phyloP scores from a whole-genome alignment of 2,113 vertebrate genomes.

The Stegastes partitus region DNA sequence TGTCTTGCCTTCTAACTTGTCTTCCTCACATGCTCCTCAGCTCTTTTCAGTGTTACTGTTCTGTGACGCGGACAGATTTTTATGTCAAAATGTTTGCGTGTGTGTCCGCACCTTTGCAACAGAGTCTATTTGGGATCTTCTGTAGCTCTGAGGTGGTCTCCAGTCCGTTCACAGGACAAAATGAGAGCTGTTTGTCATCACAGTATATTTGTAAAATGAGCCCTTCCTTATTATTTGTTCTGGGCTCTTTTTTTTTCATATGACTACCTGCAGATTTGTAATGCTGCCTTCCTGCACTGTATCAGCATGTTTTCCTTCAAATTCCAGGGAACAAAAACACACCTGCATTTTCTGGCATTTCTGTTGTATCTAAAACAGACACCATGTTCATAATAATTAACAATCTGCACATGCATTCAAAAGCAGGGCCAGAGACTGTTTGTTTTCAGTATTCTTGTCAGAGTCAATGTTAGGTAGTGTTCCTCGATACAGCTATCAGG shows the following conservation, averaged over 20 bases:
- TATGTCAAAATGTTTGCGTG: slow-evolving; percentile 51
- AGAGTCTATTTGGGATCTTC: slow-evolving; percentile 14
- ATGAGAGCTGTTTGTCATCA: slow-evolving; percentile 23
- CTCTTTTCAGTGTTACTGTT: slow-evolving; percentile 56
- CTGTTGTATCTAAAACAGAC: slow-evolving; percentile 24
- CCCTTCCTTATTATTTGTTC: neutral
- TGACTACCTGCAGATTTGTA: neutral
- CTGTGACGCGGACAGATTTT: slow-evolving; percentile 50
- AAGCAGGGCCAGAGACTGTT: slow-evolving; percentile 10
- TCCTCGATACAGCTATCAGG: neutral
- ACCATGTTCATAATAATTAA: slow-evolving; percentile 17
- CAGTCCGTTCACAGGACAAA: neutral
- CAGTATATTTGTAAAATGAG: neutral
- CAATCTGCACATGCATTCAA: slow-evolving; percentile 1
- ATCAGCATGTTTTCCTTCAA: neutral
- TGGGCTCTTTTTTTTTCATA: neutral
- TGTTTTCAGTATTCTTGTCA: slow-evolving; percentile 8
- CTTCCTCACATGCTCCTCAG: slow-evolving; percentile 23
- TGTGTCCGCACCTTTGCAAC: slow-evolving; percentile 10
- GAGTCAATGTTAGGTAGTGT: neutral
- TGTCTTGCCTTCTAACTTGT: slow-evolving; percentile 32
- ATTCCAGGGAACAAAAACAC: slow-evolving; percentile 18
- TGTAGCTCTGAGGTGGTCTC: slow-evolving; percentile 47
- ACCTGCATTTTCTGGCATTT: slow-evolving; percentile 5
- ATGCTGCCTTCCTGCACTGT: slow-evolving; percentile 4